phyloP scores from a whole-genome alignment of 2,888 invertebrate genomes.

The Apomyelois bistriatella region DNA sequence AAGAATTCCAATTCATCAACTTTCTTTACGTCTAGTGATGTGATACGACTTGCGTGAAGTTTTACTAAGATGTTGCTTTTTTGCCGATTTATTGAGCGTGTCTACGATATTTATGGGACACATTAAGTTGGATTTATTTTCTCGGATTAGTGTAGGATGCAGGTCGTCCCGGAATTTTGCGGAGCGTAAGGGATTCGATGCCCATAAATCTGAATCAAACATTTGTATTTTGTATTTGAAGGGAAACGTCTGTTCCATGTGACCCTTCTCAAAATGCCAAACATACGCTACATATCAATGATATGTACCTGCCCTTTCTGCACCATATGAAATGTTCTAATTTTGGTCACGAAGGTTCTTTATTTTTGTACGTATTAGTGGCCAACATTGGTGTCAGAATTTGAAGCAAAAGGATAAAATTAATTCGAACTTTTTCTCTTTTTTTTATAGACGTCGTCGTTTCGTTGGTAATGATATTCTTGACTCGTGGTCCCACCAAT shows the following conservation, averaged over 20 bases:
- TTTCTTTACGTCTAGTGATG: neutral
- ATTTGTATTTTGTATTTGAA: constrained; percentile 7
- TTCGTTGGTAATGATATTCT: too few relatives aligned
- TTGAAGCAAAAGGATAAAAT: too few relatives aligned
- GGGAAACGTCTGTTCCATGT: neutral
- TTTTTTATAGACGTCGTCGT: too few relatives aligned
- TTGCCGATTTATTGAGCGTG: constrained; percentile 10
- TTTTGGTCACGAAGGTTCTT: neutral
- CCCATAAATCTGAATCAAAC: constrained; percentile 39
- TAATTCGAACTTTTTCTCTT: too few relatives aligned
- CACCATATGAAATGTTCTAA: neutral
- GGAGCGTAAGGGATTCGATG: constrained; percentile 29
- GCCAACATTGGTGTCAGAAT: neutral
- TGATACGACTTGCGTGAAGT: constrained; percentile 25
- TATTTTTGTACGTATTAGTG: neutral
- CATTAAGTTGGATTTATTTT: constrained; percentile 38
- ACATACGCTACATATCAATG: neutral
- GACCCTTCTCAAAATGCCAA: constrained; percentile 10
- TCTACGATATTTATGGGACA: constrained; percentile 32
- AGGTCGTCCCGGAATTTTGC: constrained; percentile 19
- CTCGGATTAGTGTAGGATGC: constrained; percentile 26
- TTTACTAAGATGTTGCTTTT: constrained; percentile 33
- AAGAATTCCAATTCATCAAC: constrained; percentile 21
- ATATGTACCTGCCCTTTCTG: neutral
- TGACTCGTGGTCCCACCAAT: too few relatives aligned